These are phyloP conservation scores for Clupea harengus DNA, from an alignment of 2,113 vertebrate genomes.

Conservation along the genomic window DNA sequence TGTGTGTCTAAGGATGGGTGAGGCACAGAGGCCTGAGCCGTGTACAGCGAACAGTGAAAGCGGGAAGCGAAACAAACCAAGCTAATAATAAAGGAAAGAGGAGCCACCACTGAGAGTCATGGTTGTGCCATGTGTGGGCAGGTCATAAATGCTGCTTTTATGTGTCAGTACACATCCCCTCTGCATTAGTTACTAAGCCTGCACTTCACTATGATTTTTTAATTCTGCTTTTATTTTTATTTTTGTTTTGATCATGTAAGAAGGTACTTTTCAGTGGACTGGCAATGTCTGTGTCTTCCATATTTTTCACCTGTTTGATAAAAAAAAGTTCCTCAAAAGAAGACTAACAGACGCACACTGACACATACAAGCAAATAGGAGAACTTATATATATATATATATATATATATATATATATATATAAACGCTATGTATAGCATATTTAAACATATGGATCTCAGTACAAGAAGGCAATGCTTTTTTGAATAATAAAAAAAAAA, in stretches of 20 bases:
- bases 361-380: conserved; percentile 36
- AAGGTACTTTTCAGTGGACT: conserved; percentile 3
- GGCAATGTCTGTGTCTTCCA: conserved; percentile 16
- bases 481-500: conserved; percentile 64
- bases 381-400: conserved; percentile 49
- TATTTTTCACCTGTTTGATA: conserved; percentile 4
- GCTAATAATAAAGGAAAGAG: background rate
- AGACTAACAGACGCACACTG: conserved; percentile 9
- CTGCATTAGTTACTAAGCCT: background rate
- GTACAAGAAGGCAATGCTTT: conserved; percentile 58
- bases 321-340: background rate
- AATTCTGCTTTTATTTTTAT: conserved; percentile 1
- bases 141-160: conserved; percentile 17
- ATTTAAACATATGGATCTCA: conserved; percentile 66
- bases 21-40: background rate
- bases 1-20: background rate
- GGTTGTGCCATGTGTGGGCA: conserved; percentile 2
- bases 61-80: background rate
- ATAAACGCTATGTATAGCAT: conserved; percentile 59
- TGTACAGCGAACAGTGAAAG: background rate
- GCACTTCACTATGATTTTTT: background rate
- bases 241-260: background rate
- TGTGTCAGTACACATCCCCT: conserved; percentile 4
- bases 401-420: too few species aligned
- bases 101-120: background rate